Evolutionary conservation across 2,113 vertebrate genomes (phyloP).

Genomic region (Cygnus buccinator): DNA sequence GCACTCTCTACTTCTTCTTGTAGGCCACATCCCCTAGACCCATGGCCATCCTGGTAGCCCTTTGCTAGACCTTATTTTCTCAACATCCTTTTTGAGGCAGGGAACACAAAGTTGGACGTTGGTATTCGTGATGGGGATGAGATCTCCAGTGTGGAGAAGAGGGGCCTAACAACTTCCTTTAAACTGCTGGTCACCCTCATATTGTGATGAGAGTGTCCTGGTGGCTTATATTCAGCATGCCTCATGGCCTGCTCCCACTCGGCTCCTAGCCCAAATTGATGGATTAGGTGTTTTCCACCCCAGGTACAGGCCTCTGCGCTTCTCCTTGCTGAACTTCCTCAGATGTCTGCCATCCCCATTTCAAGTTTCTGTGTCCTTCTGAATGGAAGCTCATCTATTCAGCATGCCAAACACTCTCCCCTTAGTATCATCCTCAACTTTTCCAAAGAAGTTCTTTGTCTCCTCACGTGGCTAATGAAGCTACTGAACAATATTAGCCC

Average conservation of each 20-base stretch:
- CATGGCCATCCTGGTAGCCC: not conserved
- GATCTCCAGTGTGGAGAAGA: not conserved
- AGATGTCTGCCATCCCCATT: not conserved
- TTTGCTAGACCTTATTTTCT: not conserved
- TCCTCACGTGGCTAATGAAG: not conserved
- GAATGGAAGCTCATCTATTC: not conserved
- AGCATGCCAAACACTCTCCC: not conserved
- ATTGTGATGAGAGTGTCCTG: not conserved
- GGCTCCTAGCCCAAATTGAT: not conserved
- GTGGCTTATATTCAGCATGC: not conserved
- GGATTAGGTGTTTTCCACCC: not conserved
- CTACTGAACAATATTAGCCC: not conserved
- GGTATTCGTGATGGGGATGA: not conserved
- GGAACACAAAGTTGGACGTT: not conserved
- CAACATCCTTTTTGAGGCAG: not conserved
- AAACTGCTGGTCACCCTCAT: not conserved
- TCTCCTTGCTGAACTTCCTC: not conserved
- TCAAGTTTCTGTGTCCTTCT: not conserved
- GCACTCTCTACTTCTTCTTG: not conserved
- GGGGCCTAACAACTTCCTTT: not conserved
- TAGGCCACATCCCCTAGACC: not conserved
- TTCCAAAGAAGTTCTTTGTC: not conserved
- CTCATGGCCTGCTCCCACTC: not conserved
- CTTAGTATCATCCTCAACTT: not conserved
- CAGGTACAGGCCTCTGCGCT: not conserved